These are phyloP conservation scores for Hanleya hanleyi DNA, from an alignment of 2,888 invertebrate genomes.

Conservation along the genomic window DNA sequence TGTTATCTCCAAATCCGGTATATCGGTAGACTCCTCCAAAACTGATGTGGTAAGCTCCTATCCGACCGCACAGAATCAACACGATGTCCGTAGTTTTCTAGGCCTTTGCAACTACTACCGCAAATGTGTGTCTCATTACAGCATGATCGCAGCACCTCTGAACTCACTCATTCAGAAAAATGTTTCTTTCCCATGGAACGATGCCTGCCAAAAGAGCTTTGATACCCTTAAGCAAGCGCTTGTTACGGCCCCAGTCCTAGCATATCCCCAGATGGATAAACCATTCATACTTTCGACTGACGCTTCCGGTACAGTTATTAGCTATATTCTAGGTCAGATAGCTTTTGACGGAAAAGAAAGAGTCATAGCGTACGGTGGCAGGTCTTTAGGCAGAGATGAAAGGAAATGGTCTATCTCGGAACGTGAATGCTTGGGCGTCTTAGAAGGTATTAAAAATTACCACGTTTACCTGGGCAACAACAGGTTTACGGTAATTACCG, in stretches of 20 bases:
- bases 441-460: not conserved
- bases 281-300: slow-evolving; percentile 24
- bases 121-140: slow-evolving; percentile 40
- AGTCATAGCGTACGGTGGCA: not conserved
- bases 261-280: slow-evolving; percentile 14
- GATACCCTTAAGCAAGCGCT: slow-evolving; percentile 43
- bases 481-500: not conserved
- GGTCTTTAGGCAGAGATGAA: not conserved
- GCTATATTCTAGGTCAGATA: slow-evolving; percentile 25
- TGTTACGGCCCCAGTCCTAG: slow-evolving; percentile 13
- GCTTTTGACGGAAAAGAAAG: slow-evolving; percentile 2
- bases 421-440: not conserved
- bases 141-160: slow-evolving; percentile 41
- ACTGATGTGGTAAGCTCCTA: slow-evolving; percentile 13
- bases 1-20: slow-evolving; percentile 21
- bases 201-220: slow-evolving; percentile 49
- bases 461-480: not conserved
- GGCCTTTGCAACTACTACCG: slow-evolving; percentile 46
- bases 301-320: slow-evolving; percentile 14
- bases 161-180: slow-evolving; percentile 52
- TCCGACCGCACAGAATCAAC: slow-evolving; percentile 10
- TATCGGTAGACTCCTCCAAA: slow-evolving; percentile 15
- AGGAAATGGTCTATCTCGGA: not conserved
- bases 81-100: slow-evolving; percentile 10
- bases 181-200: slow-evolving; percentile 44